Conservation (phyloP, 2,888 invertebrate species). For the Conistra vaccinii region DNA sequence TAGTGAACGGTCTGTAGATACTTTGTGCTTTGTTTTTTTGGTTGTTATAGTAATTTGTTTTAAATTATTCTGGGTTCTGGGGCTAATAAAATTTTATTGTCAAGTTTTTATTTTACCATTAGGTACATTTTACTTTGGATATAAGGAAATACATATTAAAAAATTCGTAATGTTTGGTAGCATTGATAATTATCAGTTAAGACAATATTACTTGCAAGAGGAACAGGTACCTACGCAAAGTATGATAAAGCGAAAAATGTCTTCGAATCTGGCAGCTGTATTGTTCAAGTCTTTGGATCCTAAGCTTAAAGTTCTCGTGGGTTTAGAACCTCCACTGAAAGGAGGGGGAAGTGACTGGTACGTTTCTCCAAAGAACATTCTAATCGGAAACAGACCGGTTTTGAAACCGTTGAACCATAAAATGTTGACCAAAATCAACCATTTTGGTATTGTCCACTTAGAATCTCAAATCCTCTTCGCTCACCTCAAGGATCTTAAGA, state of each 20-base stretch:
- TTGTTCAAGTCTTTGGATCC: constrained; percentile 83
- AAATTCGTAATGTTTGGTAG: constrained; percentile 71
- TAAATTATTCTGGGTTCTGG: too few species aligned
- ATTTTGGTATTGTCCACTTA: constrained; percentile 75
- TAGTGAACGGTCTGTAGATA: too few species aligned
- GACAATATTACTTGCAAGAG: constrained; percentile 81
- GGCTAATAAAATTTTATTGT: too few species aligned
- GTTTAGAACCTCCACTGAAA: constrained; percentile 82
- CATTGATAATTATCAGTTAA: constrained; percentile 79
- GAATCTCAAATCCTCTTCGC: constrained; percentile 72
- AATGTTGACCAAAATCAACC: constrained; percentile 76
- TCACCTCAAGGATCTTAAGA: constrained; percentile 71
- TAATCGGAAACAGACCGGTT: constrained; percentile 77
- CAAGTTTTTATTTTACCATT: neutral
- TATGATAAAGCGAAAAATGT: constrained; percentile 81
- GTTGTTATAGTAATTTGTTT: too few species aligned
- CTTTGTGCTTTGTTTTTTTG: neutral
- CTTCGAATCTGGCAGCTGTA: constrained; percentile 78
- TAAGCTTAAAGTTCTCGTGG: constrained; percentile 81
- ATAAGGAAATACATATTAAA: neutral
- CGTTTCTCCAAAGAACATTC: constrained; percentile 77
- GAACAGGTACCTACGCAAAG: constrained; percentile 84
- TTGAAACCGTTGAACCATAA: constrained; percentile 79
- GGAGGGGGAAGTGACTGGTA: constrained; percentile 85
- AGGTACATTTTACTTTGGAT: neutral